phyloP scores from a whole-genome alignment of 1,140 invertebrate species.

The Drosophila teissieri region DNA sequence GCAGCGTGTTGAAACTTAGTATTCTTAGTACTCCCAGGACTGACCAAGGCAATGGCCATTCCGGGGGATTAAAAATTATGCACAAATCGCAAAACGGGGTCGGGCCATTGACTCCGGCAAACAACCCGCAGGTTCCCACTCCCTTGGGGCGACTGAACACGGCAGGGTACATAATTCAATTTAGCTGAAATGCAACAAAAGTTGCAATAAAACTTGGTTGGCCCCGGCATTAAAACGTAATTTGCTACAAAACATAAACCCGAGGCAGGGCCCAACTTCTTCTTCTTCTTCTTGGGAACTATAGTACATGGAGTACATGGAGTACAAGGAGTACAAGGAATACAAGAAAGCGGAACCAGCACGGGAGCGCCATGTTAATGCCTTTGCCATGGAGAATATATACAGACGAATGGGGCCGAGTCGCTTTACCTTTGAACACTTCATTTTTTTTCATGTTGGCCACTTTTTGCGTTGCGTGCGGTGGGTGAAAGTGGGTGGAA shows the following conservation, averaged over 20 bases:
- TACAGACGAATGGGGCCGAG: slow-evolving; percentile 17
- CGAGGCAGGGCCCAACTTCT: slow-evolving; percentile 18
- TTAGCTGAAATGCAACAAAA: slow-evolving; percentile 76
- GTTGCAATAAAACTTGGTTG: slow-evolving; percentile 73
- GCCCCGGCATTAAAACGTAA: slow-evolving; percentile 70
- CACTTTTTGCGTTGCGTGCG: slow-evolving; percentile 32
- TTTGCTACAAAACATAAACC: slow-evolving; percentile 61
- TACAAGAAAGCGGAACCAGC: slow-evolving; percentile 2
- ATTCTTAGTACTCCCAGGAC: not conserved
- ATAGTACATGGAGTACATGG: no score
- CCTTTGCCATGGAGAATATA: slow-evolving; percentile 30
- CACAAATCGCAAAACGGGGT: slow-evolving; percentile 48
- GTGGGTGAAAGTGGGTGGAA: not conserved
- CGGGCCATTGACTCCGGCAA: slow-evolving; percentile 38
- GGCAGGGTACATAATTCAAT: slow-evolving; percentile 71
- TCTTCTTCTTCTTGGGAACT: slow-evolving; percentile 55
- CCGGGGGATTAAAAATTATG: slow-evolving; percentile 46
- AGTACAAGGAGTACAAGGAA: slow-evolving; percentile 3
- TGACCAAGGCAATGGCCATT: slow-evolving; percentile 27
- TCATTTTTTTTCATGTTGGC: slow-evolving; percentile 21
- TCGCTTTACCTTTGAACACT: slow-evolving; percentile 58
- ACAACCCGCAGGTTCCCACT: not conserved
- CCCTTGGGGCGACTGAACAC: slow-evolving; percentile 13
- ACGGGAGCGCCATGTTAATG: slow-evolving; percentile 48
- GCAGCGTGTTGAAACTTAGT: slow-evolving; percentile 13